Evolutionary conservation across 2,113 vertebrate species (phyloP), one percentile per base, ranked within the genome.

Genomic region (Rissa tridactyla): DNA sequence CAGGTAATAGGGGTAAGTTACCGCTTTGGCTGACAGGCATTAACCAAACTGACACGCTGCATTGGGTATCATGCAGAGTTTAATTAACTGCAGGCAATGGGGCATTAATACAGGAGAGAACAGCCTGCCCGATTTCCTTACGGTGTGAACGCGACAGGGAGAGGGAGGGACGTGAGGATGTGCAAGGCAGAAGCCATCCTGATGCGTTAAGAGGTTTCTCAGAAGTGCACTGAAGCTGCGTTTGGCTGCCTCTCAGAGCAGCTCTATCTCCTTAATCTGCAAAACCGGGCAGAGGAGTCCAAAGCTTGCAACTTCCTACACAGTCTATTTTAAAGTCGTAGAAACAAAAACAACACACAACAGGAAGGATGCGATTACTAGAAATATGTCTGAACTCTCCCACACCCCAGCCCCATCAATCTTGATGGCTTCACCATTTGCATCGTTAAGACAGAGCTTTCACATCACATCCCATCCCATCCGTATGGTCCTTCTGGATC

Each of bases 301-400:
- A 75, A 88, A 86, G 55, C 91, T 75, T 82, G 88, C 84, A 88
- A n/a, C 95, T 73, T 89, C 93, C 91, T 65, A 70, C 91, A 52
- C 72, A 36, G 72, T 52, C 64, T 92, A 71, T 89, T 87, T 89
- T 64, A 27, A 52, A 91, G 82, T 7, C 72, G 66, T 40, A 30
- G 64, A 87, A 95, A 86, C 61, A 69, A 86, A 75, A 55, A 0
- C 92, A 90, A 57, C 51, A 30, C 51, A 47, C 68, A 66, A 86
- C 62, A 77, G 91, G 88, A 95, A 91, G 91, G 88, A 90, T 89
- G 58, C 3, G 21, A 77, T 84, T 71, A 90, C 77, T 46, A 83
- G 88, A 83, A 92, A 68, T 66, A 60, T 11, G 62, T 22, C 78
- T 90, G 85, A 86, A 83, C 77, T 82, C 77, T 89, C 91, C 81